These are phyloP conservation scores for Gymnodraco acuticeps DNA, from an alignment of 2,797 vertebrate genomes.

Conservation along the genomic window DNA sequence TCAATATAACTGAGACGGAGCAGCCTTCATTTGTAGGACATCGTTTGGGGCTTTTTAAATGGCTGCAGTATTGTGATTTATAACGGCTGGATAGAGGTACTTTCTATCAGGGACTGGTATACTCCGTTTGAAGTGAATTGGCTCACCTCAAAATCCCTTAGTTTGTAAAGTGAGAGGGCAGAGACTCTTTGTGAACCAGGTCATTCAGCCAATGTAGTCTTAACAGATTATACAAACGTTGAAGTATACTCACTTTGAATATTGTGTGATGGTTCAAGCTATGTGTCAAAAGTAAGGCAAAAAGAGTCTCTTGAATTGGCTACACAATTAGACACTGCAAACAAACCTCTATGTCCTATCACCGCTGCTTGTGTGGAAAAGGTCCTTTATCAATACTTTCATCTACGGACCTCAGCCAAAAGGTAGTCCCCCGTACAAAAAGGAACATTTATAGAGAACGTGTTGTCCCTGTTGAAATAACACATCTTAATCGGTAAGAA, in stretches of 20 bases:
- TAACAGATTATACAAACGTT: background rate
- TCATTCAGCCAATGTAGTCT: background rate
- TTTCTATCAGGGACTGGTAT: background rate
- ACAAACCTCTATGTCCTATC: background rate
- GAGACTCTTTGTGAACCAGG: background rate
- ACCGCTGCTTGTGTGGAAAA: background rate
- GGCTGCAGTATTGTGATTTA: constrained; percentile 32
- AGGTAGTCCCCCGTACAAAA: background rate
- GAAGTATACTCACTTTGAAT: background rate
- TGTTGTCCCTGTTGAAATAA: no score
- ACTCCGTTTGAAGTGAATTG: background rate
- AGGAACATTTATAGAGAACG: no score
- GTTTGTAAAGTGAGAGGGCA: background rate
- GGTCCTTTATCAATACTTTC: background rate
- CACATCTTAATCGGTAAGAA: no score
- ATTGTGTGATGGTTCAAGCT: background rate
- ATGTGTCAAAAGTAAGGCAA: background rate
- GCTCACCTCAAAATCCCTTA: background rate
- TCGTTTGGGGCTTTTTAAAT: background rate
- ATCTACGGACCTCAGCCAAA: background rate
- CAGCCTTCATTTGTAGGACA: constrained; percentile 45
- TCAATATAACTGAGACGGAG: constrained; percentile 54
- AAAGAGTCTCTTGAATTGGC: background rate
- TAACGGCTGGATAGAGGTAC: constrained; percentile 1
- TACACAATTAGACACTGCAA: background rate